phyloP scores from a whole-genome alignment of 2,113 vertebrate genomes.

The Rattus rattus region DNA sequence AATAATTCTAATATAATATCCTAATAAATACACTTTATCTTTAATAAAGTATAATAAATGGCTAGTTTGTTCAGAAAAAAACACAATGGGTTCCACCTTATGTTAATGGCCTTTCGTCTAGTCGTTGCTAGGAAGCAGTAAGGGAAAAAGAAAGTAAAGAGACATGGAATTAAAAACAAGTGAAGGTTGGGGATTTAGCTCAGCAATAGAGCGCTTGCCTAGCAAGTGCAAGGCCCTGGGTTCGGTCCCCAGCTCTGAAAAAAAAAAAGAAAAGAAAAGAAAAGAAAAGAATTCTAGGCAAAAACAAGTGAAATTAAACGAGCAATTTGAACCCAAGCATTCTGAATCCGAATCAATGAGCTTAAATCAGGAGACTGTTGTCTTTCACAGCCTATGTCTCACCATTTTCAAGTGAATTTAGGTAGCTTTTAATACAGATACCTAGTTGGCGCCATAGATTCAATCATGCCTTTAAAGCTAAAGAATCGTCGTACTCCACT shows the following conservation, averaged over 20 bases:
- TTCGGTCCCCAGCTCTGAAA: no score
- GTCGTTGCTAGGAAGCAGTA: background rate
- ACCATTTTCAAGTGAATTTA: background rate
- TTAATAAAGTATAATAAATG: background rate
- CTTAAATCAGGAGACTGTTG: background rate
- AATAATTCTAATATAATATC: background rate
- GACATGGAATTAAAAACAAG: background rate
- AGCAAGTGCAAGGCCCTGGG: no score
- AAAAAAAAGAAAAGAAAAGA: no score
- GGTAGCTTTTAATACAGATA: background rate
- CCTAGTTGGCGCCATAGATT: background rate
- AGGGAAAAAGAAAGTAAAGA: background rate
- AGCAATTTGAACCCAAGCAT: background rate
- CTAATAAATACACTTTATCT: slow-evolving; percentile 1
- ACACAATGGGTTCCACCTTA: background rate
- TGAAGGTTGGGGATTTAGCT: no score
- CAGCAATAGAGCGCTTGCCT: no score
- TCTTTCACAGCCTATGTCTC: background rate
- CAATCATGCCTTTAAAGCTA: background rate
- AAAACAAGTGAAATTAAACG: background rate
- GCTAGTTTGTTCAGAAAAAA: background rate
- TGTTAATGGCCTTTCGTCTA: background rate
- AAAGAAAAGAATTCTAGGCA: no score
- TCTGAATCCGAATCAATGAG: background rate
- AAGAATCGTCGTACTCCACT: background rate